phyloP scores from a whole-genome alignment of 2,888 invertebrate genomes.

The Tinea pellionella region DNA sequence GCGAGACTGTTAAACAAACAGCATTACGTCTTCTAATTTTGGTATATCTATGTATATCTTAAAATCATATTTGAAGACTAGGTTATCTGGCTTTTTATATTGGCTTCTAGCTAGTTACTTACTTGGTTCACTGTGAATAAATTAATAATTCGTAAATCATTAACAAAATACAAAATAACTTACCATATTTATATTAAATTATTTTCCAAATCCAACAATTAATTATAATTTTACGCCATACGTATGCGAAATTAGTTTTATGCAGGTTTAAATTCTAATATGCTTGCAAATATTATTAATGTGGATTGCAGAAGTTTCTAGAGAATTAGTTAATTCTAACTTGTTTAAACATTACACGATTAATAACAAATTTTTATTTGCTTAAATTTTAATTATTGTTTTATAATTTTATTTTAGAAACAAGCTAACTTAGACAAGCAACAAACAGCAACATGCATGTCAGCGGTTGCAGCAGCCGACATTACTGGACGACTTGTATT shows the following conservation, averaged over 20 bases:
- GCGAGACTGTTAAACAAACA: too few species aligned
- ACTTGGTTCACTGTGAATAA: too few species aligned
- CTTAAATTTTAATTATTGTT: not conserved
- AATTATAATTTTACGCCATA: constrained; percentile 2
- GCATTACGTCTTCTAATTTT: too few species aligned
- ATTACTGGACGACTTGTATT: constrained; percentile 74
- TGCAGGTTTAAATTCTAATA: not conserved
- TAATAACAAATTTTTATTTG: not conserved
- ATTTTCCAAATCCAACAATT: not conserved
- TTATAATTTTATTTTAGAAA: not conserved
- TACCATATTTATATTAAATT: not conserved
- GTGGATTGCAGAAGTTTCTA: not conserved
- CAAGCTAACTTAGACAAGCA: constrained; percentile 37
- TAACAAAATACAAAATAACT: not conserved
- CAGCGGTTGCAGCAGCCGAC: constrained; percentile 75
- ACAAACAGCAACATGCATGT: constrained; percentile 76
- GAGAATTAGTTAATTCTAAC: not conserved
- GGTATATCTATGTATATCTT: too few species aligned
- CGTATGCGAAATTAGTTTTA: constrained; percentile 4
- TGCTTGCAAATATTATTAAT: not conserved
- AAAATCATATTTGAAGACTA: too few species aligned
- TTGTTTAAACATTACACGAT: not conserved
- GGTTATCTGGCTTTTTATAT: too few species aligned
- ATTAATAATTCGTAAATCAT: too few species aligned
- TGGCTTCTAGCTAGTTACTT: too few species aligned